Evolutionary conservation across 2,888 invertebrate genomes (phyloP).

Genomic region (Griposia aprilina): DNA sequence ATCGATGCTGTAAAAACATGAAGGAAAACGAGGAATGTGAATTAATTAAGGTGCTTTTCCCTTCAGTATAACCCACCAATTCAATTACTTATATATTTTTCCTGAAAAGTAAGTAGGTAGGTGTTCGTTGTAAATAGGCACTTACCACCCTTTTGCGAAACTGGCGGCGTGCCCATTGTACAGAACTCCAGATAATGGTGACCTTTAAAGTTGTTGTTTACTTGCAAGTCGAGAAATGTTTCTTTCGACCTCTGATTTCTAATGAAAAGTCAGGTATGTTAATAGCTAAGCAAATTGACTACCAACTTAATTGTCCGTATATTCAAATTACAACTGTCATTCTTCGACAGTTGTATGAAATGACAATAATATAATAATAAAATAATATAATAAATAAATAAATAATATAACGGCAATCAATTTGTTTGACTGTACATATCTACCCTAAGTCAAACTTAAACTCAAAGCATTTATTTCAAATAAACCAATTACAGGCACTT

Average conservation of each 20-base stretch:
- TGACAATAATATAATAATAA: no score
- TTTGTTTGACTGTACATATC: neutral
- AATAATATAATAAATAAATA: no score
- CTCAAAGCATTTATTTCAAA: no score
- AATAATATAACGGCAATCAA: no score
- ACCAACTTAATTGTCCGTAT: neutral
- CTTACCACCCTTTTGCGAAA: neutral
- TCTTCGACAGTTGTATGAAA: neutral
- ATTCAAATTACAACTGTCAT: neutral
- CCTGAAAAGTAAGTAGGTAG: neutral
- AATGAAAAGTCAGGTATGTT: neutral
- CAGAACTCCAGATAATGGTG: neutral
- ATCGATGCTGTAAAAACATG: constrained; percentile 10
- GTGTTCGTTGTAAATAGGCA: constrained; percentile 9
- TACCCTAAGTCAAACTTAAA: no score
- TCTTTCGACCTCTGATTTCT: constrained; percentile 3
- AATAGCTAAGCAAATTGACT: neutral
- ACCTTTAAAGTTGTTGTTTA: constrained; percentile 13
- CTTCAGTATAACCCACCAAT: no score
- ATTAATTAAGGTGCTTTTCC: neutral
- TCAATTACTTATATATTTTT: neutral
- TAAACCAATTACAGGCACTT: no score
- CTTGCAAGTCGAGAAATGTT: neutral
- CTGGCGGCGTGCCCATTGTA: neutral
- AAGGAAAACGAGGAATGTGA: neutral